phyloP scores from a whole-genome alignment of 2,113 vertebrate species.

The Cyanoramphus novaezelandiae region DNA sequence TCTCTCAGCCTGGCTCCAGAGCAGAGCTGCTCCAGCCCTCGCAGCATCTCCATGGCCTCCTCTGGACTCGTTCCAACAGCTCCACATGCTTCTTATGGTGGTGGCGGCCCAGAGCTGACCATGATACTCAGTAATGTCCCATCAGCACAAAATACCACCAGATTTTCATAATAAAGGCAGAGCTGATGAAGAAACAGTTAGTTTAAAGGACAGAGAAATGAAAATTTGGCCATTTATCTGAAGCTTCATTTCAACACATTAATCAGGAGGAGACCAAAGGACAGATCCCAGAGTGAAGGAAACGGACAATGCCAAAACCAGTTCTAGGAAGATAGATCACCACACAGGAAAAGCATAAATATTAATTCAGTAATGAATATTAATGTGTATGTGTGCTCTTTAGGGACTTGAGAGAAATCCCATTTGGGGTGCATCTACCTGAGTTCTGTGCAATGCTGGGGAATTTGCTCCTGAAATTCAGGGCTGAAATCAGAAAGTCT shows the following conservation, averaged over 20 bases:
- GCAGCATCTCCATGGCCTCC: background rate
- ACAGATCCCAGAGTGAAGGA: accelerated
- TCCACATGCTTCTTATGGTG: background rate
- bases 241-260: background rate
- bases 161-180: background rate
- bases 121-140: background rate
- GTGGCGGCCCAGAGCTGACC: background rate
- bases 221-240: background rate
- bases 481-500: background rate
- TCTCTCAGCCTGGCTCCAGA: background rate
- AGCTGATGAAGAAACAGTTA: background rate
- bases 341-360: background rate
- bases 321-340: background rate
- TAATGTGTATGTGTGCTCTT: background rate
- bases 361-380: background rate
- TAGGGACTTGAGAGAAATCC: background rate
- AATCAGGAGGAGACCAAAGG: background rate
- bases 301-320: background rate
- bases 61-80: background rate
- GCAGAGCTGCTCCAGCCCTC: background rate
- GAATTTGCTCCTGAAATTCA: background rate
- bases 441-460: background rate
- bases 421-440: background rate
- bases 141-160: background rate
- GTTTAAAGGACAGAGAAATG: background rate